Evolutionary conservation across 2,797 vertebrate genomes (phyloP).

Genomic region (Carcharodon carcharias): DNA sequence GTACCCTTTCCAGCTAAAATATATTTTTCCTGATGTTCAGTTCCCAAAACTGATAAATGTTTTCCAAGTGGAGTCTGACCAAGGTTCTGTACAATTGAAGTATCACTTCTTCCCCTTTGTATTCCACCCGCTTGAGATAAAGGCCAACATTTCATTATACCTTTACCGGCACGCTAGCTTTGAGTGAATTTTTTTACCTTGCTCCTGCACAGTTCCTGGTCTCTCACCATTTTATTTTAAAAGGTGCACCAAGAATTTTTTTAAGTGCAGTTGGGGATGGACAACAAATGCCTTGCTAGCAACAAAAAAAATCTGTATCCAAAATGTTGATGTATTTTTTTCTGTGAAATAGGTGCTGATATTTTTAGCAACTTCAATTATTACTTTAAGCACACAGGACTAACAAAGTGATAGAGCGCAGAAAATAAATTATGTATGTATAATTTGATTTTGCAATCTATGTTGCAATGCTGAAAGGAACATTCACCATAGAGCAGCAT

Average conservation of each 20-base stretch:
- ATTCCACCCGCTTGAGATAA: not conserved
- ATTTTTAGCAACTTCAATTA: not conserved
- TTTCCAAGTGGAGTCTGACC: not conserved
- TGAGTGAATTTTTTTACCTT: not conserved
- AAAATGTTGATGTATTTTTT: not conserved
- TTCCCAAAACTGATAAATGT: not conserved
- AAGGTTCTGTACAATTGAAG: not conserved
- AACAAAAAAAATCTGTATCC: too few species aligned
- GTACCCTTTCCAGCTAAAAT: not conserved
- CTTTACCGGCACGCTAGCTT: not conserved
- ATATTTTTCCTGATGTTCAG: not conserved
- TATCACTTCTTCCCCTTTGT: too few species aligned
- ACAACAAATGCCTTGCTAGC: too few species aligned
- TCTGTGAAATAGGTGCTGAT: not conserved
- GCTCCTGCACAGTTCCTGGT: not conserved
- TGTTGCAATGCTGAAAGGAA: not conserved
- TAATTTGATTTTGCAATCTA: not conserved
- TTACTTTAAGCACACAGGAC: not conserved
- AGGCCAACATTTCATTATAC: not conserved
- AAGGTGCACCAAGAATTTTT: too few species aligned
- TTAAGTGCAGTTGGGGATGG: too few species aligned
- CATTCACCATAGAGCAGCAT: not conserved
- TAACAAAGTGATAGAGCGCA: not conserved
- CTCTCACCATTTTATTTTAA: not conserved
- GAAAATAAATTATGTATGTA: not conserved